Evolutionary conservation across 2,888 invertebrate species (phyloP), one percentile per base, ranked within the genome.

Genomic region (Melanargia galathea): DNA sequence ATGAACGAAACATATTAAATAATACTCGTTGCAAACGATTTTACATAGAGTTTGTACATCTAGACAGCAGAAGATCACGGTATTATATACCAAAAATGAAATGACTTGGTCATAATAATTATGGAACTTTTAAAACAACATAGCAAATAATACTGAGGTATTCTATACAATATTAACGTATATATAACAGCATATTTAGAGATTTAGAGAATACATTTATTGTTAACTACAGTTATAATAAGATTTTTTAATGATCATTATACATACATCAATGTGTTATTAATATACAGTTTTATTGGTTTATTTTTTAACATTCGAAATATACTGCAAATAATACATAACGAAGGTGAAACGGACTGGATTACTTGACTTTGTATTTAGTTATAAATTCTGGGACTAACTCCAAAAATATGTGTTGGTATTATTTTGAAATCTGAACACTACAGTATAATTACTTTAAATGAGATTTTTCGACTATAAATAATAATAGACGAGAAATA

Each of bases 1-100:
- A 56, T 57, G 73, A 75, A 69, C 69, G 75, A 73, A 78, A 78
- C 78, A 79, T 75, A 80, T 76, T 77, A 81, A 83, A 84, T 87
- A 87, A 87, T 86, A 89, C 87, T 89, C 76, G 77, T 77, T 73
- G 78, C 77, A 78, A 79, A 77, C 76, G 74, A 62, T 67, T 65
- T 62, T 48, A 58, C 18, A 54, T 38, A 58, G 65, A 60, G 76
- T 86, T 87, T 87, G 87, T 89, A 87, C 86, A 86, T 73, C 73
- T 68, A 76, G 84, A 86, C 86, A 88, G 86, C 64, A 68, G 64
- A 51, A 61, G 46, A 48, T 61, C 49, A 33, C 56, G 72, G 71
- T 70, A 72, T 74, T 60, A 66, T 56, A 73, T 73, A 72, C 70
- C 71, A 22, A 49, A 51, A 59, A 22, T 24, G 40, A 66, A 60